phyloP scores from a whole-genome alignment of 2,113 vertebrate genomes.

The Micronycteris hirsuta region DNA sequence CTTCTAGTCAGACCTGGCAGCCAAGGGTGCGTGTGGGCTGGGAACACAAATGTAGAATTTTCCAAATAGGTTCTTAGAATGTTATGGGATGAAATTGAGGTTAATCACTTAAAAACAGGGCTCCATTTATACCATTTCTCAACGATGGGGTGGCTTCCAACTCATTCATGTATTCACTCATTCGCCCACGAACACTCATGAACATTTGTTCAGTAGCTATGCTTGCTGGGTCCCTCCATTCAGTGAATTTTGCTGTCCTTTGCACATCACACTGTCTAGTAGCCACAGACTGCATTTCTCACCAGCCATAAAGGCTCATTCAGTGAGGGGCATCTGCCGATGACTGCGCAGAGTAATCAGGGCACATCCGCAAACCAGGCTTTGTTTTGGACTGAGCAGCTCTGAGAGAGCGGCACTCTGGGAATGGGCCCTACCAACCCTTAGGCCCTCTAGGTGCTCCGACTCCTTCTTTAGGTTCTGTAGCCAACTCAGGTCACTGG shows the following conservation, averaged over 20 bases:
- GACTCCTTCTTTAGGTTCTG: not conserved
- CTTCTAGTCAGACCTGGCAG: not conserved
- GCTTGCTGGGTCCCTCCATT: not conserved
- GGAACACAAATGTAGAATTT: not conserved
- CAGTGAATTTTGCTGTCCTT: not conserved
- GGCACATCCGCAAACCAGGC: not conserved
- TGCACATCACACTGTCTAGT: not conserved
- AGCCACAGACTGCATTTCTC: not conserved
- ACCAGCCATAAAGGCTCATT: no score
- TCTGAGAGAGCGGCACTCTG: not conserved
- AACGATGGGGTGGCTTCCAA: not conserved
- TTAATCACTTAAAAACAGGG: not conserved
- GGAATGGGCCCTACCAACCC: not conserved
- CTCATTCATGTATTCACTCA: not conserved
- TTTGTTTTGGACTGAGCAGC: not conserved
- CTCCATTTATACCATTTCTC: not conserved
- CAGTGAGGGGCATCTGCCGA: not conserved
- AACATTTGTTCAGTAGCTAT: no score
- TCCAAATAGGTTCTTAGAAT: not conserved
- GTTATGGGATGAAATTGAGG: not conserved
- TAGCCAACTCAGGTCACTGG: not conserved
- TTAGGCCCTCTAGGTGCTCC: not conserved
- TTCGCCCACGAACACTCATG: not conserved
- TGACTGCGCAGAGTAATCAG: not conserved
- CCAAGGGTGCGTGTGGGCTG: not conserved